A percentile compares a stretch with the other conserved stretches of the same genome.
phyloP scores from a whole-genome alignment of 2,888 invertebrate species.

The Mechanitis mazaeus region DNA sequence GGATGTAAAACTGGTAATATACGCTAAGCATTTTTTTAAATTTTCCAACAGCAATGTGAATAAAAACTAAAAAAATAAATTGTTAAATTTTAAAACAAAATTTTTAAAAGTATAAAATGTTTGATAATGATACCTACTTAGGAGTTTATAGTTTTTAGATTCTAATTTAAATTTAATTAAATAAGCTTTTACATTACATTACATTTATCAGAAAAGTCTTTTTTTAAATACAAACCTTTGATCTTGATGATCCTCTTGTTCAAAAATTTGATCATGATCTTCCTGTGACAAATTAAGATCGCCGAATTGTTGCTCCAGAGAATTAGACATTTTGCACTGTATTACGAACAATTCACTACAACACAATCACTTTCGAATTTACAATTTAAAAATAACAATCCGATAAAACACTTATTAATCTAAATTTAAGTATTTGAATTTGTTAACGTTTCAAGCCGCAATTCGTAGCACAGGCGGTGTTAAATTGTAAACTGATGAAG shows the following conservation, averaged over 20 bases:
- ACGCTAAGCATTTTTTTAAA: too few species aligned
- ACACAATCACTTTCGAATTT: slow-evolving; percentile 25
- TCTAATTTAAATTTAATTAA: too few species aligned
- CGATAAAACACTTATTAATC: slow-evolving; percentile 14
- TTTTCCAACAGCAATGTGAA: too few species aligned
- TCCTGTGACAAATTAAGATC: slow-evolving; percentile 82
- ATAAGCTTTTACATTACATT: too few species aligned
- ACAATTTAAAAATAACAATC: slow-evolving; percentile 15
- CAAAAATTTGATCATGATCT: slow-evolving; percentile 85
- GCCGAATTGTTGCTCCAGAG: slow-evolving; percentile 81
- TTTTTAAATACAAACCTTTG: slow-evolving; percentile 67
- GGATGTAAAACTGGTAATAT: too few species aligned
- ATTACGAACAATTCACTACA: slow-evolving; percentile 19
- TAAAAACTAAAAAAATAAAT: too few species aligned
- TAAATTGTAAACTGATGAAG: slow-evolving; percentile 1
- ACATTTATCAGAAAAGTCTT: neutral
- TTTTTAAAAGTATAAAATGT: too few species aligned
- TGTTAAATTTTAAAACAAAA: too few species aligned
- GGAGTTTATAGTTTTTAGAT: too few species aligned
- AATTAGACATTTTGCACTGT: slow-evolving; percentile 55
- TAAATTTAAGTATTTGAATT: slow-evolving; percentile 2
- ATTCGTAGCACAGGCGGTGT: slow-evolving; percentile 3
- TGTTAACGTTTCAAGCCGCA: slow-evolving; percentile 9
- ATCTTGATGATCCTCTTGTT: slow-evolving; percentile 78
- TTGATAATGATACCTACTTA: too few species aligned